phyloP scores from a whole-genome alignment of 2,113 vertebrate species.

The Coptodon rendalli region DNA sequence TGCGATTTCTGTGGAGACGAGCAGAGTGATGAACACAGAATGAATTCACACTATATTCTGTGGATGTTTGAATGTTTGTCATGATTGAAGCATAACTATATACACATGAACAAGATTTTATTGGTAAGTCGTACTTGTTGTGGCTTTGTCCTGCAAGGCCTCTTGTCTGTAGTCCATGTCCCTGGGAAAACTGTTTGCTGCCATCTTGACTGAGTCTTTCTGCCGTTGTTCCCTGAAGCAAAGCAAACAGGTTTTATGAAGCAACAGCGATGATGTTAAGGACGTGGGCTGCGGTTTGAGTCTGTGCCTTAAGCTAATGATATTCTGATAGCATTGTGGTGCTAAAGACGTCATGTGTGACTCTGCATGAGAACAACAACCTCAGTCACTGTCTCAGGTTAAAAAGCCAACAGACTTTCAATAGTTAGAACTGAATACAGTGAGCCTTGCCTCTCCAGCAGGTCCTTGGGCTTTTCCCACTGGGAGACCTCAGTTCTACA shows the following conservation, averaged over 20 bases:
- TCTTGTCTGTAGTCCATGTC: constrained; percentile 99
- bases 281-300: not conserved
- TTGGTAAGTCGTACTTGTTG: constrained; percentile 78
- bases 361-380: not conserved
- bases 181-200: constrained; percentile 94
- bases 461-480: constrained; percentile 99
- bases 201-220: constrained; percentile 91
- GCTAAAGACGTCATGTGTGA: not conserved
- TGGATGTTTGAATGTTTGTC: not conserved
- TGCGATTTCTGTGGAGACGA: constrained; percentile 75
- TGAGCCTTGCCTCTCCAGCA: constrained; percentile 87
- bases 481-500: constrained; percentile 98
- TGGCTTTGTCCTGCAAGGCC: constrained; percentile 91
- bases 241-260: not conserved
- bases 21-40: not conserved
- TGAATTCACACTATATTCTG: not conserved
- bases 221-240: constrained; percentile 89
- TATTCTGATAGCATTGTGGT: not conserved
- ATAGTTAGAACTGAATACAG: not conserved
- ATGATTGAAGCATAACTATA: not conserved
- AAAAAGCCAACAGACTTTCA: not conserved
- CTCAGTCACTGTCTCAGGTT: not conserved
- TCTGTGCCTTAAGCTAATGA: not conserved
- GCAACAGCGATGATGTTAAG: not conserved
- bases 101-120: not conserved